Evolutionary conservation across 2,888 invertebrate species (phyloP), one percentile per base, ranked within the genome.

Genomic region (Athalia rosae): DNA sequence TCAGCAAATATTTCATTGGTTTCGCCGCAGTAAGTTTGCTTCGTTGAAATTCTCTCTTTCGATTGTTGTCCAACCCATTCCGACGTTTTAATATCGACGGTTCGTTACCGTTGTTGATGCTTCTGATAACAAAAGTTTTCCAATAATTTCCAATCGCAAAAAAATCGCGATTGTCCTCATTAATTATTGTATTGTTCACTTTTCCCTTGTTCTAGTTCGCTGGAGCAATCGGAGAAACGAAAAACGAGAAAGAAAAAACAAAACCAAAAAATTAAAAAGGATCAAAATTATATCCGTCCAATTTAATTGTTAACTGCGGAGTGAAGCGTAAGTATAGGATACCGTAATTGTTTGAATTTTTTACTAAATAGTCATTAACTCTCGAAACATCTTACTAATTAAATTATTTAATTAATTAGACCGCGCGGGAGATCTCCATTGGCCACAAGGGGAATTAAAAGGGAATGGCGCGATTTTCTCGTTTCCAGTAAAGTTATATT

Each of bases 391-490:
- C 59, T 43, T 8, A n/a, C 56, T 73, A 50, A 73, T 73, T 59
- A 59, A 73, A 73, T 73, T 58, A 59, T 47, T 59, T 59, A 59
- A 73, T 73, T 73, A 73, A 73, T 59, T 59, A 59, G 45, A 59
- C 59, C n/a, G 59, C 59, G 53, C 11, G 69, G 53, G 48, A 8
- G 47, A 64, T n/a, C 47, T 43, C 73, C 73, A 47, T 73, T 45
- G 73, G 73, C 47, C 73, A 59, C 73, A 48, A 73, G 73, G 73
- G 73, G 47, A 73, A 73, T 73, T 47, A 73, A 8, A 48, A 47
- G 4, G 13, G 43, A 59, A 73, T 59, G n/a, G 4, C 15, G 47
- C 13, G 59, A 58, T 73, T 73, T 58, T 58, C 73, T 73, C 59
- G 28, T 43, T 66, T 53, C n/a, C 53, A 28, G 28, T 28, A 28